Conservation (phyloP, 1,140 invertebrate species). For the Scaptomyza pallida region DNA sequence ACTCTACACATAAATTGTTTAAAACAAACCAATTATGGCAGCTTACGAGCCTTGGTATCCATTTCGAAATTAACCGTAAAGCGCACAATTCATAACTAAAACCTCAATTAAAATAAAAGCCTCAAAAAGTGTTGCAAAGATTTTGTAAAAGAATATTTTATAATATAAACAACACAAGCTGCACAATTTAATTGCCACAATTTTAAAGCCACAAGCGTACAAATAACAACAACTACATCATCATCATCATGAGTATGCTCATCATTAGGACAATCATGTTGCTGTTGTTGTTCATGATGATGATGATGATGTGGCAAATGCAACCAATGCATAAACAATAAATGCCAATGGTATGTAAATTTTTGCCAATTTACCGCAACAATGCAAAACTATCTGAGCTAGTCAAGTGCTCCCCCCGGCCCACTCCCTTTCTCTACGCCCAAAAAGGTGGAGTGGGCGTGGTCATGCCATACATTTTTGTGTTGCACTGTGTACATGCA, state of each 20-base stretch:
- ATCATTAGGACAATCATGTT: constrained; percentile 24
- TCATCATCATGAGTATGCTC: background rate
- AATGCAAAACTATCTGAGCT: constrained; percentile 68
- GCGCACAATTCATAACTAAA: constrained; percentile 46
- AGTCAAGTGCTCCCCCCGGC: too few species aligned
- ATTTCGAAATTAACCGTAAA: constrained; percentile 46
- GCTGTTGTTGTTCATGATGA: too few species aligned
- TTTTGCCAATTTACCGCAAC: constrained; percentile 77
- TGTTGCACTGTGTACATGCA: background rate
- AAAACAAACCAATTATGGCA: constrained; percentile 46
- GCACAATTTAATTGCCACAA: constrained; percentile 54
- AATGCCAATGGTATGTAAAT: constrained; percentile 74
- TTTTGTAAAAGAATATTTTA: constrained; percentile 18
- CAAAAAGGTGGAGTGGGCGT: constrained; percentile 3
- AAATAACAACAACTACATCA: constrained; percentile 19
- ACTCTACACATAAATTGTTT: constrained; percentile 10
- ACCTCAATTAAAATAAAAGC: constrained; percentile 49
- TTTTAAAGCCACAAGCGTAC: constrained; percentile 57
- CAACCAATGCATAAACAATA: constrained; percentile 72
- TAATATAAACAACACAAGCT: constrained; percentile 34
- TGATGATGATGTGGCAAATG: constrained; percentile 35
- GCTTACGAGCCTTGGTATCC: constrained; percentile 28
- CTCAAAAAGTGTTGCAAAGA: constrained; percentile 10
- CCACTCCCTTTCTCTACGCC: too few species aligned
- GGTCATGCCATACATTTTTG: background rate